These are phyloP conservation scores for Canis aureus DNA, from an alignment of 2,113 vertebrate species.

Conservation along the genomic window DNA sequence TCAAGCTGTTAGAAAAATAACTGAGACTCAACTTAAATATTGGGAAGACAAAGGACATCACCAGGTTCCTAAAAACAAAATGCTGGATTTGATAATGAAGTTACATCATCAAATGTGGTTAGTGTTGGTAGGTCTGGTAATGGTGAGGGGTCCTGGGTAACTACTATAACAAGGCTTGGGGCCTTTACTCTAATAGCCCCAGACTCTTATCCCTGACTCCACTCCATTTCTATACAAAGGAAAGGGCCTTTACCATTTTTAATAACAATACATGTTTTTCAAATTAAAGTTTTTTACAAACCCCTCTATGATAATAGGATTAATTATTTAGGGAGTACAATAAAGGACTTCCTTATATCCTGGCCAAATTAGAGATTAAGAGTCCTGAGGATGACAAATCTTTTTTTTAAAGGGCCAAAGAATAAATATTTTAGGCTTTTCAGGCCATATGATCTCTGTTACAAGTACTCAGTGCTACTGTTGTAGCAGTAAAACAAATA, in stretches of 20 bases:
- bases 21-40: background rate
- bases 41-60: background rate
- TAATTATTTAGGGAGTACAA: background rate
- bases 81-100: background rate
- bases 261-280: conserved; percentile 20
- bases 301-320: background rate
- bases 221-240: background rate
- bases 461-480: background rate
- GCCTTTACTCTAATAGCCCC: background rate
- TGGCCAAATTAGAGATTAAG: background rate
- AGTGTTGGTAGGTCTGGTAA: background rate
- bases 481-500: background rate
- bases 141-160: background rate
- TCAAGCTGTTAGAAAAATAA: conserved; percentile 14
- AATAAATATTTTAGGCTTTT: background rate
- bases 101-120: background rate
- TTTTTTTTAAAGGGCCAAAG: background rate
- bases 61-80: background rate
- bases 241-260: background rate
- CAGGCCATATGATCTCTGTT: background rate
- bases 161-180: background rate
- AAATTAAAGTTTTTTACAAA: background rate
- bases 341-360: background rate
- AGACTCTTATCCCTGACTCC: background rate
- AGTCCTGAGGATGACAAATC: background rate